Base-by-base conservation (phyloP, 23 tunicate species). In the Halocynthia roretzi region DNA sequence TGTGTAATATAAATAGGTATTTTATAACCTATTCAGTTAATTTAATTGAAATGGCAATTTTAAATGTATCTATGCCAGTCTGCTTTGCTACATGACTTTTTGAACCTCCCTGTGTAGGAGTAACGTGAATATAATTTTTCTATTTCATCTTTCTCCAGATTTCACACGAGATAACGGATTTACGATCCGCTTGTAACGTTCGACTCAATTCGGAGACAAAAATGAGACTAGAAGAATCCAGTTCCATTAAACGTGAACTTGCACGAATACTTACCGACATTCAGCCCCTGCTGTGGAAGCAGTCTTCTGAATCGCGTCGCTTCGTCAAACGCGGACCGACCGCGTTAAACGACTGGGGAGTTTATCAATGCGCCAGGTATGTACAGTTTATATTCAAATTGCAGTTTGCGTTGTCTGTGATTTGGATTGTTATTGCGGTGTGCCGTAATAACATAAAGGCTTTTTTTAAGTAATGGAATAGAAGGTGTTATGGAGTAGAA, bases 361-460 rank as follows among this genome's bases (percentile, higher is more conserved):
- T 90, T 14, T 90, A 90, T 70, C 97, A 90, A 51, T 90, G 97
- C 66, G 85, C 85, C 40, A 90, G 97, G 97, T 90, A 77, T 14
- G 1, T 11, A 4, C 12, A 10, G 5, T 49, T 11, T 57, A 57
- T 71, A 17, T 70, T 70, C 22, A 5, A 65, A 10, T 11, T 5
- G 31, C 31, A 40, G 5, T 65, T 40, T 65, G 10, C 31, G 70
- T 65, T n/a, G 63, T 58, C 15, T 58, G 2, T 58, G 5, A 14
- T 15, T 58, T 58, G 2, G 15, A 1, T 14, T 14, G 10, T 56
- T 12, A 1, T 58, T n/a, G 17, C 15, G 4, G 15, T 14, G 63
- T n/a, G 17, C 63, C 17, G 15, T 58, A 58, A 14, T 58, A 58
- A 1, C 4, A 4, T 58, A 14, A 58, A 14, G 63, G 63, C 15